Percentiles rank a stretch among this genome's conserved stretches.
Evolutionary conservation across 2,113 vertebrate genomes (phyloP).

Genomic region (Elanus axillaris): DNA sequence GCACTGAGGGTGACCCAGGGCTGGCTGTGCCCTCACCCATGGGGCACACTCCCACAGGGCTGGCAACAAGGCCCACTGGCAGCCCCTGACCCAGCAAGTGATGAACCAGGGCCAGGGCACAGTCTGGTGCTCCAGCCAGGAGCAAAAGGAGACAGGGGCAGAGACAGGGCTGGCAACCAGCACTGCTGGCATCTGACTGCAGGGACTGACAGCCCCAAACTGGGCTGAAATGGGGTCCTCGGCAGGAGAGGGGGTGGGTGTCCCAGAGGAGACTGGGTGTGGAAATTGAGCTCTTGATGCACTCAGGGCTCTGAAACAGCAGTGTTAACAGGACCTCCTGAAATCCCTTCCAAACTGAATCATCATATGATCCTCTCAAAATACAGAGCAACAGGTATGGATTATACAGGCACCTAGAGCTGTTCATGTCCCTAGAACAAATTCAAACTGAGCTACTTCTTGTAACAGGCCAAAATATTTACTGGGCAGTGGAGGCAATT

Average conservation of each 20-base stretch:
- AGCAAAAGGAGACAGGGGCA: background rate
- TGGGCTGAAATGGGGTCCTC: background rate
- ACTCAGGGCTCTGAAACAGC: background rate
- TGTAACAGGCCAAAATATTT: background rate
- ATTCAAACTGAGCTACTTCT: background rate
- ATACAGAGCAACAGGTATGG: background rate
- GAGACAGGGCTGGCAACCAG: background rate
- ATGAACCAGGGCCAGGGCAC: fast-evolving
- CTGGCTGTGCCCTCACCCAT: fast-evolving
- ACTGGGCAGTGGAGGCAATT: background rate
- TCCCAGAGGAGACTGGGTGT: background rate
- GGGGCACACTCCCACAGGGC: too few relatives aligned
- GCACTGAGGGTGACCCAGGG: background rate
- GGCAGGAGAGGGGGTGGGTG: background rate
- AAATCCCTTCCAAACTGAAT: background rate
- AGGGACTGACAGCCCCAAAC: too few relatives aligned
- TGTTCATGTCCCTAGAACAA: background rate
- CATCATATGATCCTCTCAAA: background rate
- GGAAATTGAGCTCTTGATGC: background rate
- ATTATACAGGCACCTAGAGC: background rate
- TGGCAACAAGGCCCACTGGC: fast-evolving
- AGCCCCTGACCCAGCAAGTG: background rate
- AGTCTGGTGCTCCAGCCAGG: background rate
- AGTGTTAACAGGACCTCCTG: background rate
- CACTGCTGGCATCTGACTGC: background rate